phyloP scores from a whole-genome alignment of 2,797 vertebrate species.

The Pantherophis vulpinus region DNA sequence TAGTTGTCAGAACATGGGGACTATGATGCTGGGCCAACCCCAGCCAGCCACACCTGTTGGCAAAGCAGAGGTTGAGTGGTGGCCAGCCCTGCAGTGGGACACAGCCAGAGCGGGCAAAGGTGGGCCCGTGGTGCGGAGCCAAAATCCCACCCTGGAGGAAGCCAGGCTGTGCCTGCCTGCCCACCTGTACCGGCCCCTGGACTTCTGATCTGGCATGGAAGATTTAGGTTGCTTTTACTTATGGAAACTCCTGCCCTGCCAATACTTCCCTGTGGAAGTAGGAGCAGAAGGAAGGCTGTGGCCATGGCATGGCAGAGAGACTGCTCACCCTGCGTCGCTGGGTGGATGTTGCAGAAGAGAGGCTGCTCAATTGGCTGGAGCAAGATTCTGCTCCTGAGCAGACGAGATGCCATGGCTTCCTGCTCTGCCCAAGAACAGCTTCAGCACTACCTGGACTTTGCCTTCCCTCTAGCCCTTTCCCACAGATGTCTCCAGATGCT shows the following conservation, averaged over 20 bases:
- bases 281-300: constrained; percentile 67
- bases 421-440: background rate
- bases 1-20: background rate
- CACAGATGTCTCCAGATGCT: background rate
- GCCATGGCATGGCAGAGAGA: constrained; percentile 77
- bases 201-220: background rate
- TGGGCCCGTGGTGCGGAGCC: background rate
- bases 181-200: background rate
- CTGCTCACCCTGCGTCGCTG: constrained; percentile 80
- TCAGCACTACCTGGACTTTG: background rate
- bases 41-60: background rate
- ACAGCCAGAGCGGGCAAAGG: background rate
- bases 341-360: constrained; percentile 81
- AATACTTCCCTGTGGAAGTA: background rate
- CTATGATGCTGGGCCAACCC: background rate
- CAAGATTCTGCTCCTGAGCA: constrained; percentile 37
- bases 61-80: background rate
- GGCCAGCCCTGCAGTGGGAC: background rate
- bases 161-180: background rate
- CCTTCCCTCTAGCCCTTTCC: background rate
- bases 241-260: background rate
- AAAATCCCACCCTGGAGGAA: background rate
- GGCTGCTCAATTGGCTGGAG: constrained; percentile 59
- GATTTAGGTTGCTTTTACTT: background rate
- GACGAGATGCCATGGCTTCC: no score